Evolutionary conservation across 2,888 invertebrate species (phyloP).

Genomic region (Pterostichus madidus): DNA sequence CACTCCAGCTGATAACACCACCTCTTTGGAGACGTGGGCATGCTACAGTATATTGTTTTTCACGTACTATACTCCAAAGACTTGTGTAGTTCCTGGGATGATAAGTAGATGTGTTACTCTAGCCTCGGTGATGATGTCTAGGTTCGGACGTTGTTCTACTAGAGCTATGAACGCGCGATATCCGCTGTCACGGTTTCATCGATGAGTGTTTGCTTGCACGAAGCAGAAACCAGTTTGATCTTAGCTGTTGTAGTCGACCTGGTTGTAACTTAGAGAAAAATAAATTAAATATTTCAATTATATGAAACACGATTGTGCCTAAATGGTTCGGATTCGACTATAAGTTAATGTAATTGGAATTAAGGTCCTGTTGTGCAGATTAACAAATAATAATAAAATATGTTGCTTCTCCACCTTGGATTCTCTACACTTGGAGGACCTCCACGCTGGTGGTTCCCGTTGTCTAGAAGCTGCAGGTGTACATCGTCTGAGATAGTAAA

Average conservation of each 20-base stretch:
- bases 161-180: slow-evolving; percentile 83
- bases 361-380: too few relatives aligned
- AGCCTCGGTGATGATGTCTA: too few relatives aligned
- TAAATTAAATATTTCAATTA: too few relatives aligned
- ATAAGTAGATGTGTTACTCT: too few relatives aligned
- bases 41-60: slow-evolving; percentile 76
- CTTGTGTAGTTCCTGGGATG: slow-evolving; percentile 73
- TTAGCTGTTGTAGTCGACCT: slow-evolving; percentile 70
- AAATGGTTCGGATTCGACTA: too few relatives aligned
- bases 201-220: slow-evolving; percentile 81
- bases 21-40: slow-evolving; percentile 85
- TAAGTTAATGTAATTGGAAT: too few relatives aligned
- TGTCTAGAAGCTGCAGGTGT: slow-evolving; percentile 76
- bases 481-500: slow-evolving; percentile 76
- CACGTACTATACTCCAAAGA: slow-evolving; percentile 84
- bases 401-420: slow-evolving; percentile 69
- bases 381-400: too few relatives aligned
- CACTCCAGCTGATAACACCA: slow-evolving; percentile 91
- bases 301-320: too few relatives aligned
- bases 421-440: slow-evolving; percentile 71
- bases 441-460: slow-evolving; percentile 71
- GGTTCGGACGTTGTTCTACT: slow-evolving; percentile 79
- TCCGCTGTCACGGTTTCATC: slow-evolving; percentile 83
- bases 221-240: slow-evolving; percentile 80
- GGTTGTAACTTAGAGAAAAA: slow-evolving; percentile 67